Evolutionary conservation across 2,797 vertebrate species (phyloP).

Genomic region (Cirrhinus molitorella): DNA sequence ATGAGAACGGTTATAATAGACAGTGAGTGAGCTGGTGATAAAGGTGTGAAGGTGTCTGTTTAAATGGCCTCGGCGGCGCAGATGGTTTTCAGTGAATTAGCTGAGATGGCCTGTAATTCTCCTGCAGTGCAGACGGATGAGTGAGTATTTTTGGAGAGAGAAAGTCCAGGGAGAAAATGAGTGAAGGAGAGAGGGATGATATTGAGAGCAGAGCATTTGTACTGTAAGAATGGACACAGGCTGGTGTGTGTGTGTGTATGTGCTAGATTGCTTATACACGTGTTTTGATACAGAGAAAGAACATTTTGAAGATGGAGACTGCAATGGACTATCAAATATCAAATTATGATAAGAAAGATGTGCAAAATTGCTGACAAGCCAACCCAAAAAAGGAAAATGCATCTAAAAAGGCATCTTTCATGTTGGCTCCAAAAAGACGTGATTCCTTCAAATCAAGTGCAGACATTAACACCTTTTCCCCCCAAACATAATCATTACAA

Average conservation of each 20-base stretch:
- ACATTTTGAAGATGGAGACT: neutral
- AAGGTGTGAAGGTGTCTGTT: conserved; percentile 27
- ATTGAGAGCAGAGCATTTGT: neutral
- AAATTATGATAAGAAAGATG: neutral
- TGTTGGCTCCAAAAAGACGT: neutral
- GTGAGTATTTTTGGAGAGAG: conserved; percentile 23
- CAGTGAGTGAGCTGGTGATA: neutral
- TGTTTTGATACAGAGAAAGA: neutral
- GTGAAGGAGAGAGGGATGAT: conserved; percentile 8
- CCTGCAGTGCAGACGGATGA: conserved; percentile 17
- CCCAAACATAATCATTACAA: neutral
- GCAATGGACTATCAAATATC: neutral
- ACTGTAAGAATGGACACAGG: neutral
- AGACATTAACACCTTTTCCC: neutral
- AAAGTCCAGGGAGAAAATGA: conserved; percentile 21
- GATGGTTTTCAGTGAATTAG: conserved; percentile 9
- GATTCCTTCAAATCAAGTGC: no score
- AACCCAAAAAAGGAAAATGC: neutral
- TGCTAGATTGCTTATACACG: neutral
- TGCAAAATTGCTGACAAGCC: neutral
- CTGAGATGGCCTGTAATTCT: conserved; percentile 21
- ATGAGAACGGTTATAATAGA: neutral
- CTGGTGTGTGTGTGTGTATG: neutral
- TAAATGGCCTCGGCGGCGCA: neutral
- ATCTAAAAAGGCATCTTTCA: neutral